These are phyloP conservation scores for Leptopilina drosophilae DNA, from an alignment of 2,888 invertebrate species.

Conservation along the genomic window DNA sequence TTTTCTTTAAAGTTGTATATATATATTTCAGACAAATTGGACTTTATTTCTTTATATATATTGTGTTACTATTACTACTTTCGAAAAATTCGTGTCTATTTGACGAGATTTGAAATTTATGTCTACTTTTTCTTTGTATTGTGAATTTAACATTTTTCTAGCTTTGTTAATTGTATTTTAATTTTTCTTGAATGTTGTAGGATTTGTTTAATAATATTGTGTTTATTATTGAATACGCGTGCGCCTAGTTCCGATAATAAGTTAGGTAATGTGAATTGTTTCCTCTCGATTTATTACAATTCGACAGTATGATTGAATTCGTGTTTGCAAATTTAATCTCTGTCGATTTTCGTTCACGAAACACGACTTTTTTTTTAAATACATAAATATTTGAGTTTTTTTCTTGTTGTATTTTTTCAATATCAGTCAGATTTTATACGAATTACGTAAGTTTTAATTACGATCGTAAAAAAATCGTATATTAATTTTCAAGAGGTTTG, in stretches of 20 bases:
- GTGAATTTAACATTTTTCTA: no score
- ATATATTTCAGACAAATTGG: not conserved
- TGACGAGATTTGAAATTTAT: not conserved
- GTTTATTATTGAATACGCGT: slow-evolving; percentile 13
- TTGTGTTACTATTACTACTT: not conserved
- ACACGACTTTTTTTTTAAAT: not conserved
- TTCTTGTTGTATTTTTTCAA: not conserved
- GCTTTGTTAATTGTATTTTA: not conserved
- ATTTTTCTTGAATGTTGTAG: not conserved
- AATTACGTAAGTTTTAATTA: slow-evolving; percentile 10
- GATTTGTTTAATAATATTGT: not conserved
- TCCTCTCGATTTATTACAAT: slow-evolving; percentile 16
- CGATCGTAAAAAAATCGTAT: not conserved
- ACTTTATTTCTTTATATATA: no score
- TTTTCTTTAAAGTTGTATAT: slow-evolving; percentile 10
- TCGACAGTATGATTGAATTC: not conserved
- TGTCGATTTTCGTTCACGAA: not conserved
- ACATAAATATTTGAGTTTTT: not conserved
- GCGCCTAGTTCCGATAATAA: slow-evolving; percentile 2
- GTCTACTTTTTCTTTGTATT: no score
- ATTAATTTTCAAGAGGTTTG: not conserved
- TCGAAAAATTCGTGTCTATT: not conserved
- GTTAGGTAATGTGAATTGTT: slow-evolving; percentile 22
- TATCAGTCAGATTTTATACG: not conserved
- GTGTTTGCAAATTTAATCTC: not conserved